Evolutionary conservation across 2,888 invertebrate genomes (phyloP), one percentile per base, ranked within the genome.

Genomic region (Cephonodes hylas): DNA sequence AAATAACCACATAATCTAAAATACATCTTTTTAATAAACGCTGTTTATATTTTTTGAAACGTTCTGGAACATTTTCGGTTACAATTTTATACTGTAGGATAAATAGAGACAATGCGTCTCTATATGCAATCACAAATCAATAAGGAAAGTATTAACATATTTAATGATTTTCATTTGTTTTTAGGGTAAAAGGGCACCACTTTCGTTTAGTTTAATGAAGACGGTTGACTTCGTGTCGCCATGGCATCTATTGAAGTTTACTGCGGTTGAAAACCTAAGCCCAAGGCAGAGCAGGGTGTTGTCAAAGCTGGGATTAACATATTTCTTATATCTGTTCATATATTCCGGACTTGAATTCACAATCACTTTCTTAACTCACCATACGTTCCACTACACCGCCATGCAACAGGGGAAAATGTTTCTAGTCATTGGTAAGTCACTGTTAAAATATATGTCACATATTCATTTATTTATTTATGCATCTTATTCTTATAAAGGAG

Each of bases 351-450:
- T 99, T 63, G 99, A 99, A 89, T 99, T 99, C 83, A 99, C 99
- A 0, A 93, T 99, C 38, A 98, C 99, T 60, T 99, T 99, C 92
- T 93, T 99, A 57, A 98, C 98, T 61, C 99, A 99, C 91, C 96
- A 97, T 76, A 94, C 96, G 42, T 99, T 99, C 84, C 94, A 95
- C 59, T 99, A 97, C 84, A 96, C 95, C 61, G 97, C 98, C 53
- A 97, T 98, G 96, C 97, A 99, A 86, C 99, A 99, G 89, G 99
- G 99, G 5, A 97, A 96, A 94, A 98, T 99, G 97, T 99, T 99
- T 85, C 94, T 99, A 75, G 96, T 96, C 61, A 97, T 98, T 77
- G 99, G 99, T 88, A 83, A 88, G 83, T 82, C 58, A 61, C 0
- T 6, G 45, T 25, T 22, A 23, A 15, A n/a, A 5, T 3, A n/a